Evolutionary conservation across 2,888 invertebrate genomes (phyloP), one percentile per base, ranked within the genome.

Genomic region (Crioceris asparagi): DNA sequence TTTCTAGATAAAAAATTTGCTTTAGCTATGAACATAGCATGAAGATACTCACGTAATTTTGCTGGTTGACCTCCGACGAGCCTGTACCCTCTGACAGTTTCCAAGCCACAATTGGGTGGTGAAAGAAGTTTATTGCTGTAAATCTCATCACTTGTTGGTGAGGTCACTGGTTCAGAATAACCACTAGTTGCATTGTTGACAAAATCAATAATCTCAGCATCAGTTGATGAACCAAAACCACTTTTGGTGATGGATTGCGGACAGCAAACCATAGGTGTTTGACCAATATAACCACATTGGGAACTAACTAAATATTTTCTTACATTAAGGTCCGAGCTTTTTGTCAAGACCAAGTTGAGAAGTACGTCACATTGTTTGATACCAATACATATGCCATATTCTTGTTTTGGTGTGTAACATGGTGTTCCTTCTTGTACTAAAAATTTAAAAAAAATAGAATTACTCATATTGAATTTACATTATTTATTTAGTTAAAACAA

Each of bases 21-120:
- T n/a, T n/a, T n/a, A n/a, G n/a, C n/a, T n/a, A n/a, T n/a, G n/a
- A n/a, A n/a, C n/a, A n/a, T n/a, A n/a, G n/a, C n/a, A n/a, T n/a
- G n/a, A 32, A 4, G 10, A 11, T 26, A 38, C 45, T 64, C 59
- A 77, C 79, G 77, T 41, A 75, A 62, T 33, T 69, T 65, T 4
- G 83, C 79, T 6, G 75, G 69, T 1, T 70, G 60, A 0, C 88
- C 88, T 4, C 83, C 83, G 1, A 88, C 83, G 2, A 87, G 74
- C 47, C 78, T 71, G 19, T 67, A 66, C 50, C 72, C 70, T 0
- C 69, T 54, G 0, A 65, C 65, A 43, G 74, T 71, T 27, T 72
- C 75, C 34, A 63, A 52, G 1, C 86, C 86, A 48, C 86, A 86
- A 0, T 73, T 60, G 0, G 75, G 56, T 49, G 66, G 35, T 51